Percentiles rank a stretch among this genome's conserved stretches.
phyloP scores from a whole-genome alignment of 2,888 invertebrate genomes.

The Cremastobaeus sp. region DNA sequence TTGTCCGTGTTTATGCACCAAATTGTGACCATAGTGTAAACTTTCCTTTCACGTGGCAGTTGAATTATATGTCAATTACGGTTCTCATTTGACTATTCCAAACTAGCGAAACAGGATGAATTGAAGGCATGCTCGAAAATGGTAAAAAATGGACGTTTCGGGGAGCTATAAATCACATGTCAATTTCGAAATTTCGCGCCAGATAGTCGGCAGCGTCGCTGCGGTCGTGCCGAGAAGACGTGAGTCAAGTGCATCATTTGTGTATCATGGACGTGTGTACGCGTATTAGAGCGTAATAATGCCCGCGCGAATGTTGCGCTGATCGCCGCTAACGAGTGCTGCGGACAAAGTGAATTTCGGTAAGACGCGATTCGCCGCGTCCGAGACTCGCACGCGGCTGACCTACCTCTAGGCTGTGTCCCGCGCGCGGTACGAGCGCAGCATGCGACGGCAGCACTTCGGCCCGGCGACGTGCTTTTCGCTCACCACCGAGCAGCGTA shows the following conservation, averaged over 20 bases:
- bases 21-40: too few species aligned
- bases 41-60: too few species aligned
- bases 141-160: not conserved
- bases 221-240: conserved; percentile 66
- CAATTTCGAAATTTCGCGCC: conserved; percentile 23
- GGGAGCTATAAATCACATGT: not conserved
- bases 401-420: not conserved
- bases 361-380: not conserved
- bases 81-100: too few species aligned
- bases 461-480: not conserved
- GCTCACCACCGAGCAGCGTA: not conserved
- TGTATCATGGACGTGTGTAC: not conserved
- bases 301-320: not conserved
- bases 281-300: not conserved
- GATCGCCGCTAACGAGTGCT: not conserved
- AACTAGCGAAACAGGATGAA: too few species aligned
- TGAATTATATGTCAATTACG: too few species aligned
- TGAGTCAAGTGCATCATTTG: conserved; percentile 74
- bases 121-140: too few species aligned
- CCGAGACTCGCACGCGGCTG: not conserved
- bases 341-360: not conserved
- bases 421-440: not conserved
- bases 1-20: too few species aligned
- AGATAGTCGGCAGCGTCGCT: conserved; percentile 59
- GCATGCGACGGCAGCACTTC: too few species aligned